phyloP scores from a whole-genome alignment of 37 sponge, comb jelly and placozoan genomes.

The Spongilla lacustris region DNA sequence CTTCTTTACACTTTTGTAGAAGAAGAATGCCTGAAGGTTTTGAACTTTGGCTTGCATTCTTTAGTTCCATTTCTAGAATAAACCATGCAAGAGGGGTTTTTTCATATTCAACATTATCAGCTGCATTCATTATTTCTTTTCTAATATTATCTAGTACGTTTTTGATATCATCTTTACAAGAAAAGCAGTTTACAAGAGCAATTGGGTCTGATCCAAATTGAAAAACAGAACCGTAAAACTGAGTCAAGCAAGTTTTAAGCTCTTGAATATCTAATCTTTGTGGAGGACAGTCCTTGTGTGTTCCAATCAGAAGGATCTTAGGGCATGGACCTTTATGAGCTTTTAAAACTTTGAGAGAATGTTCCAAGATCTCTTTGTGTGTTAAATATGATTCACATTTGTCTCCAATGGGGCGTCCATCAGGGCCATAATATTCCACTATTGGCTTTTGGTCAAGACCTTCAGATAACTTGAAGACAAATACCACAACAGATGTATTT shows the following conservation, averaged over 20 bases:
- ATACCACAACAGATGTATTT: neutral
- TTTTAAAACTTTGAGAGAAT: neutral
- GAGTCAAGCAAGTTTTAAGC: neutral
- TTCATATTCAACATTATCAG: neutral
- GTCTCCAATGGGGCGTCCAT: neutral
- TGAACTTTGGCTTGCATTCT: neutral
- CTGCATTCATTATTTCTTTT: neutral
- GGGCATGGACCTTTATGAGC: neutral
- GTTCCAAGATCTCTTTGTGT: neutral
- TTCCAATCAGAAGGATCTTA: neutral
- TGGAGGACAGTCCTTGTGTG: neutral
- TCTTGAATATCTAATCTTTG: neutral
- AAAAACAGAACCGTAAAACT: neutral
- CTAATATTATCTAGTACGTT: neutral
- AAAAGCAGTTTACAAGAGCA: neutral
- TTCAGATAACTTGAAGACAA: constrained; percentile 11
- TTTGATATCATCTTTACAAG: neutral
- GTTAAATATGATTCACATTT: neutral
- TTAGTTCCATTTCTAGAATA: neutral
- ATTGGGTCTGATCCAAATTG: neutral
- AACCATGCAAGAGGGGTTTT: neutral
- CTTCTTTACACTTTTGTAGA: neutral
- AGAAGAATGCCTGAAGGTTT: neutral
- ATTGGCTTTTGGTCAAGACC: neutral
- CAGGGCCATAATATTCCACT: constrained; percentile 5